phyloP scores from a whole-genome alignment of 2,797 vertebrate species.

The Peromyscus attwateri region DNA sequence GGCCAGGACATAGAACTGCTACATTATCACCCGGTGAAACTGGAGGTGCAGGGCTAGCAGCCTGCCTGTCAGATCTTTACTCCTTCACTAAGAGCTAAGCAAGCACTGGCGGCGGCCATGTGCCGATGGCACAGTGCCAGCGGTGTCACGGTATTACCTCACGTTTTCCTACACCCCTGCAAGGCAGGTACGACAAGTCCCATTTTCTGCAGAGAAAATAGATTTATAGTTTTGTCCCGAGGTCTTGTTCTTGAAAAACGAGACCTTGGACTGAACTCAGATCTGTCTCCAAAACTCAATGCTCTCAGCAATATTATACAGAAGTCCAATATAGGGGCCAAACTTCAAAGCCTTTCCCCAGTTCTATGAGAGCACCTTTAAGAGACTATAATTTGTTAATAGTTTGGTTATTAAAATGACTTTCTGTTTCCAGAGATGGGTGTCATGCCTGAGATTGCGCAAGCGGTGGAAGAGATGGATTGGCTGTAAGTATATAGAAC shows the following conservation, averaged over 20 bases:
- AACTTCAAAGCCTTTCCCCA: background rate
- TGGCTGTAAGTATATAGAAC: constrained; percentile 95
- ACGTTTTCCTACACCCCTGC: background rate
- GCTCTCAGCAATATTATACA: background rate
- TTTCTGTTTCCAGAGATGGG: constrained; percentile 93
- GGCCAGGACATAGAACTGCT: background rate
- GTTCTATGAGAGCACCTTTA: background rate
- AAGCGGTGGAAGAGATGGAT: constrained; percentile 98
- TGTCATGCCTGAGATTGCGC: constrained; percentile 98
- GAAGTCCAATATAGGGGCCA: background rate
- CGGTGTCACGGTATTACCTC: rapidly evolving
- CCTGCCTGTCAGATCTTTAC: background rate
- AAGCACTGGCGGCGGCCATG: background rate
- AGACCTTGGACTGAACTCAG: background rate
- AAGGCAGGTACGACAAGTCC: background rate
- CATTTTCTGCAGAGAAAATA: background rate
- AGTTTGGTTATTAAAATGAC: background rate
- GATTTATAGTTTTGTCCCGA: background rate
- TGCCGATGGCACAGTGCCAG: background rate
- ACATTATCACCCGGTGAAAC: background rate
- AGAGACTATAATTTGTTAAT: background rate
- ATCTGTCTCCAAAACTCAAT: background rate
- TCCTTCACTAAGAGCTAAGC: background rate
- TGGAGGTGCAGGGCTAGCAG: background rate
- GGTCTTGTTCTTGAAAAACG: background rate